Percentiles rank a stretch among this genome's conserved stretches.
phyloP scores from a whole-genome alignment of 2,113 vertebrate genomes.

The Condylura cristata region DNA sequence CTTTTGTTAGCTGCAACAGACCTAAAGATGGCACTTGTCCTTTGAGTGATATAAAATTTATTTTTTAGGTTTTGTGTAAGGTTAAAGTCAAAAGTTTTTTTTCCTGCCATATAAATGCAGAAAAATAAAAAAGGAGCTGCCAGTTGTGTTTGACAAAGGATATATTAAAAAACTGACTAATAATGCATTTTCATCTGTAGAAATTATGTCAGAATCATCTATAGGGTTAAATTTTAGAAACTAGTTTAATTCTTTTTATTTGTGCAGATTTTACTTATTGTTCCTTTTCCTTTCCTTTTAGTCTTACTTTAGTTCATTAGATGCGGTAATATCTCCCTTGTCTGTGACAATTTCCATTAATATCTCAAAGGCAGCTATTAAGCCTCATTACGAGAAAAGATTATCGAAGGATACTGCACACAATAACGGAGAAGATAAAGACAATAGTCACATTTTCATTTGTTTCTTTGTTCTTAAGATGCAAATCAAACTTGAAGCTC shows the following conservation, averaged over 20 bases:
- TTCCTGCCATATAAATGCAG: background rate
- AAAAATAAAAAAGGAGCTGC: background rate
- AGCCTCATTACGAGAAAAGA: slow-evolving; percentile 88
- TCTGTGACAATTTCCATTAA: slow-evolving; percentile 91
- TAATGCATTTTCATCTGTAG: background rate
- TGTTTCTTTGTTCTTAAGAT: slow-evolving; percentile 88
- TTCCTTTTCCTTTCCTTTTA: slow-evolving; percentile 82
- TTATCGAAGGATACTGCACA: slow-evolving; percentile 84
- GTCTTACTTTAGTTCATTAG: slow-evolving; percentile 87
- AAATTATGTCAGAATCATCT: slow-evolving; percentile 57
- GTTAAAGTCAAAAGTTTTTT: slow-evolving; percentile 8
- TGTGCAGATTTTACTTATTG: slow-evolving; percentile 84
- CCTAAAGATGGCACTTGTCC: background rate
- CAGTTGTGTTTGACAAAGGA: background rate
- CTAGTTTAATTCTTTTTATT: slow-evolving; percentile 83
- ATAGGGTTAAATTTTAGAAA: slow-evolving; percentile 86
- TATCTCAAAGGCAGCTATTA: slow-evolving; percentile 90
- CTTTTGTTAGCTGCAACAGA: background rate
- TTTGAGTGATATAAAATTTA: background rate
- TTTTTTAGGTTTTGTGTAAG: background rate
- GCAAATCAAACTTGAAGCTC: slow-evolving; percentile 82
- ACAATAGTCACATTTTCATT: slow-evolving; percentile 88
- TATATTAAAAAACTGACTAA: slow-evolving; percentile 7
- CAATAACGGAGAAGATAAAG: slow-evolving; percentile 84
- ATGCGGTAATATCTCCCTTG: slow-evolving; percentile 85